Base-by-base conservation (phyloP, 2,797 vertebrate species). In the Sebastes glaucus region DNA sequence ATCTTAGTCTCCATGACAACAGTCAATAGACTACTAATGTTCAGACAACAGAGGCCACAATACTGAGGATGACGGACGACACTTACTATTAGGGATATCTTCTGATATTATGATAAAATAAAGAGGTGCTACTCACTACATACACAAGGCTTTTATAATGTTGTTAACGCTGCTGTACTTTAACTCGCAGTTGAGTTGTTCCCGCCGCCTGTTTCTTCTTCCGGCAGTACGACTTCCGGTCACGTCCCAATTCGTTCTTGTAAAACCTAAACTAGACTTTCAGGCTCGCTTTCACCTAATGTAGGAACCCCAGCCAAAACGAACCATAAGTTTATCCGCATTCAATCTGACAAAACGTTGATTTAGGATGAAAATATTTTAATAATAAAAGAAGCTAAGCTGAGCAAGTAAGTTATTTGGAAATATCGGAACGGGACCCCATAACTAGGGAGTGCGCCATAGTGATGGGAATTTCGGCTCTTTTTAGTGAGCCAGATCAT, bases 171-270 rank as follows among this genome's bases (percentile, higher is more conserved):
- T 23, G 7, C 3, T 16, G 18, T 4, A 23, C 56, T 30, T 14
- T 20, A n/a, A 25, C 25, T 63, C 10, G 7, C 7, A 3, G 46
- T 55, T 55, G 33, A 23, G 6, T 14, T 18, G 13, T 83, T 93
- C 91, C 87, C 93, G 92, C 93, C 91, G 82, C 69, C n/a, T 0
- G 28, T 28, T 76, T 67, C 77, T 82, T 86, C 55, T 16, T 4
- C 22, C 35, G 25, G 8, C 1, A 13, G 0, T 5, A 4, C 14
- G 1, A 82, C 90, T 91, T 93, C 90, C 90, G 57, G 91, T 60
- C n/a, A 4, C 46, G 80, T 82, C 38, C 81, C 81, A 72, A 55
- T 81, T 86, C 71, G 65, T 14, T 3, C 18, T 7, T 0, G 7
- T 2, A 27, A 25, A 56, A 52, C 13, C 5, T 42, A n/a, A 7